Conservation (phyloP, 1,140 invertebrate genomes). For the Cotesia vestalis region DNA sequence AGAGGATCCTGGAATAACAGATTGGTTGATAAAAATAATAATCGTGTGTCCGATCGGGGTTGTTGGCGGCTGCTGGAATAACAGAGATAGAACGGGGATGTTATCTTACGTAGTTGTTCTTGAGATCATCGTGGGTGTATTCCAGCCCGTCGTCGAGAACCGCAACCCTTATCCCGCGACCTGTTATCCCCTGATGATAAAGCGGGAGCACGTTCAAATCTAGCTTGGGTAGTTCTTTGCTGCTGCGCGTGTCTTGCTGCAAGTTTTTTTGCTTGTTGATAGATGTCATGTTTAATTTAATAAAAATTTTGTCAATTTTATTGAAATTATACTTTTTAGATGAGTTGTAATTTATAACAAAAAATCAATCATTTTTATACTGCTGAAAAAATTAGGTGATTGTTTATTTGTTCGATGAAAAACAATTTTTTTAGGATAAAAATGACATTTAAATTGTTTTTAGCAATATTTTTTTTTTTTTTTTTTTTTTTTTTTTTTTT, state of each 20-base stretch:
- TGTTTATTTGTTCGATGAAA: no score
- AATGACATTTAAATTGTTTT: no score
- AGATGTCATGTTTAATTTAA: slow-evolving; percentile 28
- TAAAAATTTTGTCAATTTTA: not conserved
- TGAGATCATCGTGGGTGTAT: slow-evolving; percentile 81
- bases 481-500: no score
- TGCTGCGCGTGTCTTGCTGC: slow-evolving; percentile 56
- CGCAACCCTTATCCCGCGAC: slow-evolving; percentile 80
- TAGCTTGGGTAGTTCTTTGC: slow-evolving; percentile 70
- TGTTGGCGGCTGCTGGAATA: no score
- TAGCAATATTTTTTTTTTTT: no score
- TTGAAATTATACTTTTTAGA: not conserved
- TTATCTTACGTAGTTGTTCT: slow-evolving; percentile 78
- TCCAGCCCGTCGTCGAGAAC: slow-evolving; percentile 90
- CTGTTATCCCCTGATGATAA: slow-evolving; percentile 82
- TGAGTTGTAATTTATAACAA: no score
- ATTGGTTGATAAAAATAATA: not conserved
- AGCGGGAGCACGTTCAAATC: slow-evolving; percentile 82
- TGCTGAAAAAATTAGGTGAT: no score
- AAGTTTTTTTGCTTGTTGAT: slow-evolving; percentile 7
- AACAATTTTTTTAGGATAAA: no score
- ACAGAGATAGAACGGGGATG: no score
- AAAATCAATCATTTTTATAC: no score
- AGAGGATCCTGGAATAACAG: slow-evolving; percentile 73
- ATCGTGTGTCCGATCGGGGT: not conserved